Evolutionary conservation across 2,113 vertebrate genomes (phyloP).

Genomic region (Choloepus hoffmanni): DNA sequence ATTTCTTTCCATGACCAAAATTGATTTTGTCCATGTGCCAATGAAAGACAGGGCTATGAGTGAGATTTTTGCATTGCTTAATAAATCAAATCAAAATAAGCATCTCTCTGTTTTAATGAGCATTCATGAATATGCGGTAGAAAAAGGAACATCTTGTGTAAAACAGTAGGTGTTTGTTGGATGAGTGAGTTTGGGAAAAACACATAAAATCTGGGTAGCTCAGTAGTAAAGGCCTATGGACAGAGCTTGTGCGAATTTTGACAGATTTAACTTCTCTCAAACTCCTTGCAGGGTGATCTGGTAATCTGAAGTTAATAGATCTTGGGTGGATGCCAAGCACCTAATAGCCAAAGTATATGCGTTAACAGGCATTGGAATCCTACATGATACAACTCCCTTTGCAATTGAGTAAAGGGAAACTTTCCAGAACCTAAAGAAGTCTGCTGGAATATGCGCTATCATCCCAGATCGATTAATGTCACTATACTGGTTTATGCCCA

Average conservation of each 20-base stretch:
- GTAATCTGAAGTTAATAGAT: neutral
- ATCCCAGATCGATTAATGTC: neutral
- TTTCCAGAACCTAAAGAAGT: slow-evolving; percentile 53
- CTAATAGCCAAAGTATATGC: neutral
- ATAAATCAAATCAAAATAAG: neutral
- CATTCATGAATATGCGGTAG: neutral
- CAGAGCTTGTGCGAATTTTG: neutral
- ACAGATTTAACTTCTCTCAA: neutral
- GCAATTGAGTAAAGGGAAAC: slow-evolving; percentile 35
- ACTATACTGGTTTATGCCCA: neutral
- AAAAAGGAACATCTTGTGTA: neutral
- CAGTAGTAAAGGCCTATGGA: neutral
- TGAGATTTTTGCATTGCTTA: neutral
- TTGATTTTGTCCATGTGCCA: neutral
- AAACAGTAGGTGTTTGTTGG: neutral
- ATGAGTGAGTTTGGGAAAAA: neutral
- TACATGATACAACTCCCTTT: neutral
- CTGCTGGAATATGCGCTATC: neutral
- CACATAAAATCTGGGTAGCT: neutral
- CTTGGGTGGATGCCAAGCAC: neutral
- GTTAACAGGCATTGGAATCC: neutral
- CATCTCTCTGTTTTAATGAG: neutral
- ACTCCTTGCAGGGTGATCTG: neutral
- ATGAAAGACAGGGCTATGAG: neutral
- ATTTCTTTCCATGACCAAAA: neutral